Base-by-base conservation (phyloP, 2,888 invertebrate species). In the Troides helena region DNA sequence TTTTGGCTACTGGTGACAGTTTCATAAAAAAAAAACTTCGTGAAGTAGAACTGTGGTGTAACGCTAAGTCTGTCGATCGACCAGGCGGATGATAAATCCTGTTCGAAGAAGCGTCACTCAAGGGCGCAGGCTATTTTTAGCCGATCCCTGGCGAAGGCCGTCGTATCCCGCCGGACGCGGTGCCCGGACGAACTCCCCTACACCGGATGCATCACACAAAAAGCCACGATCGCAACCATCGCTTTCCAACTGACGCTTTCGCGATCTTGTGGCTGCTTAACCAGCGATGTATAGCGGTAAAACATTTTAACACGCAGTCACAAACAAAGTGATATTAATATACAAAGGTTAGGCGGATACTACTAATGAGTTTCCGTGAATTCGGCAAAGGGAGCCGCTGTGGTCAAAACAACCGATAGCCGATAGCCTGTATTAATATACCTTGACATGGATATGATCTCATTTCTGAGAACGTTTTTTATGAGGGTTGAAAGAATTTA, bases 41-140 rank as follows among this genome's bases (percentile, higher is more conserved):
- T n/a, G 56, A 21, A 18, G n/a, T 56, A n/a, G 18, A 21, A n/a
- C 53, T 30, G 50, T 53, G 62, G 61, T 61, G 62, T 61, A 39
- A 59, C 58, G 56, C 63, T 21, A 65, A 70, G 71, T 67, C 56
- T 57, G 73, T 36, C 21, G 69, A 69, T 62, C 69, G 65, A 73
- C 73, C 72, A 74, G 78, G 80, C 79, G 80, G 78, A 74, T 83
- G 79, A 88, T 89, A 89, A 89, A 90, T 90, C 90, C 89, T 85
- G 89, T 89, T 89, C 86, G 85, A 80, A 86, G 82, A 77, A 73
- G 75, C 72, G 70, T 83, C 79, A 83, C 84, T 86, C 89, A 90
- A 90, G 90, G 89, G 88, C 89, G 85, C 79, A 72, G 4, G 84
- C 85, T 92, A 92, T 90, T 88, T 88, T 85, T 91, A 92, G 90